These are phyloP conservation scores for Ctenicera cuprea DNA, from an alignment of 2,888 invertebrate genomes.

Conservation along the genomic window DNA sequence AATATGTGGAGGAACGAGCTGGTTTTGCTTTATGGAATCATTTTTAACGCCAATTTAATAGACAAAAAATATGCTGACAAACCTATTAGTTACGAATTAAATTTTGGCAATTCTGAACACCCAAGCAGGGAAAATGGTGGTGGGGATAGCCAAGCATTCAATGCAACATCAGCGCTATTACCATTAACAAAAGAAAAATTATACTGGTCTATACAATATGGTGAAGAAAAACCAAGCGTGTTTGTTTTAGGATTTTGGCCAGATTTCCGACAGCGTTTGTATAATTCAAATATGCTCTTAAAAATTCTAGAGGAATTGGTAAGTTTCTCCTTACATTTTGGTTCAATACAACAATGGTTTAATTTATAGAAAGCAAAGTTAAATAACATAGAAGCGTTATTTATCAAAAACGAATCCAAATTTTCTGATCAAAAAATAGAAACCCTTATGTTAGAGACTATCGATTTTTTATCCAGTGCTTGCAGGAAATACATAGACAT, in stretches of 20 bases:
- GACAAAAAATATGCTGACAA: constrained; percentile 75
- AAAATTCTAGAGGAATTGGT: constrained; percentile 79
- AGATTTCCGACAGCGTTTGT: constrained; percentile 80
- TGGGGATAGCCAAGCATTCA: constrained; percentile 12
- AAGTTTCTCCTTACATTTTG: constrained; percentile 63
- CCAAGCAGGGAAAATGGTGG: not conserved
- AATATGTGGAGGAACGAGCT: constrained; percentile 76
- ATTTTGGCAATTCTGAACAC: constrained; percentile 77
- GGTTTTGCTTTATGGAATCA: constrained; percentile 78
- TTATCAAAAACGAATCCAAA: constrained; percentile 59
- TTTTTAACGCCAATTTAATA: constrained; percentile 82
- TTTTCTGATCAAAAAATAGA: constrained; percentile 61
- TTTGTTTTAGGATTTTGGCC: constrained; percentile 79
- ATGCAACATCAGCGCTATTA: constrained; percentile 54
- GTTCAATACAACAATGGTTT: not conserved
- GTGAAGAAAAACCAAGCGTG: constrained; percentile 80
- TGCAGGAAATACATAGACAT: constrained; percentile 70
- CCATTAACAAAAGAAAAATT: constrained; percentile 62
- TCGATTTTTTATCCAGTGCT: constrained; percentile 64
- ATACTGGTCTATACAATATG: constrained; percentile 69
- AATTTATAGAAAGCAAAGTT: constrained; percentile 66
- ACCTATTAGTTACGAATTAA: constrained; percentile 80
- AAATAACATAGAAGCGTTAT: constrained; percentile 66
- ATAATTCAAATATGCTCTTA: constrained; percentile 80
- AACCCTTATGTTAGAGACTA: constrained; percentile 65